Conservation (phyloP, 1,140 invertebrate species). For the Drosophila kepulauana region DNA sequence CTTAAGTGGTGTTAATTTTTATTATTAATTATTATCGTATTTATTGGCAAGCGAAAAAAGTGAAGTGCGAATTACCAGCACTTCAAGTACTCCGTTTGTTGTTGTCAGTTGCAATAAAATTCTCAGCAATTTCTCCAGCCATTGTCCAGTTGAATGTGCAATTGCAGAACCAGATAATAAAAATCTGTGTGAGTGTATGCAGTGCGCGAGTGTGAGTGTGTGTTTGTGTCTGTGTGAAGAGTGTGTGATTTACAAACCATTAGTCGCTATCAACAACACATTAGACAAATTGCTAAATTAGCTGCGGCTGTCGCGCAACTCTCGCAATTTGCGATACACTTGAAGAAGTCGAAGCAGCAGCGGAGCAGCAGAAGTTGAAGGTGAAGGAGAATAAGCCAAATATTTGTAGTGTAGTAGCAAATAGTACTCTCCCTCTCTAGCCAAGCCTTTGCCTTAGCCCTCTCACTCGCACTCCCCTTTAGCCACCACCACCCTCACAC, state of each 20-base stretch:
- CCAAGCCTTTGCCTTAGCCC: neutral
- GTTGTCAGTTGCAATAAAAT: constrained; percentile 53
- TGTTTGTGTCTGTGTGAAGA: constrained; percentile 31
- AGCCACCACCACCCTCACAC: neutral
- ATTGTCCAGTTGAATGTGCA: constrained; percentile 29
- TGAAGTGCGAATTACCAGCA: constrained; percentile 52
- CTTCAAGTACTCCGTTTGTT: constrained; percentile 48
- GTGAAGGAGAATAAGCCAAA: constrained; percentile 21
- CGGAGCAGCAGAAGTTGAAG: constrained; percentile 8
- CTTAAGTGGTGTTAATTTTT: constrained; percentile 83
- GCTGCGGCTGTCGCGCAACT: constrained; percentile 57
- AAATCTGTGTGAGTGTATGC: neutral
- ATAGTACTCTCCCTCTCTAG: neutral
- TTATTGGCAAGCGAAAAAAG: constrained; percentile 66
- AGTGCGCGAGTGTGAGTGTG: constrained; percentile 14
- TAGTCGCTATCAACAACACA: constrained; percentile 73
- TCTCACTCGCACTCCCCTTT: neutral
- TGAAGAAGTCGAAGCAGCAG: constrained; percentile 7
- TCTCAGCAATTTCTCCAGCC: constrained; percentile 30
- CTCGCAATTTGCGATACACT: constrained; percentile 42
- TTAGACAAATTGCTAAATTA: constrained; percentile 81
- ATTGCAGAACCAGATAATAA: constrained; percentile 29
- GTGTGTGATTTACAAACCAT: constrained; percentile 76
- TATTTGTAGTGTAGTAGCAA: constrained; percentile 10
- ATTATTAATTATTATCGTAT: constrained; percentile 80